Evolutionary conservation across 92 coral and sea anemone species (phyloP).

Genomic region (Parazoanthus darwini): DNA sequence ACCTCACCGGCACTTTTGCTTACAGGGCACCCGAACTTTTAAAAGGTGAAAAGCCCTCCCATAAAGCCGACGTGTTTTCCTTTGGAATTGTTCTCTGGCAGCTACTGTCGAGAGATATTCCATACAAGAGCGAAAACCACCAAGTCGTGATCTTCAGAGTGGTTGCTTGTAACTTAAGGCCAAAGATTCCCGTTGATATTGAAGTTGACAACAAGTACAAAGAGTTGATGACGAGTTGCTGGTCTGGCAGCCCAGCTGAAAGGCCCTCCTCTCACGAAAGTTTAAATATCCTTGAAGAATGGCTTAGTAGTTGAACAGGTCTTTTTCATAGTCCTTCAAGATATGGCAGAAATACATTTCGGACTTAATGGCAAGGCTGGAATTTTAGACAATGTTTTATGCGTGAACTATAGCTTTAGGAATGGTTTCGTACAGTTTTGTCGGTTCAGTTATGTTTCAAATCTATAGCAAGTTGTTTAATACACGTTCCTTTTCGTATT

Average conservation of each 20-base stretch:
- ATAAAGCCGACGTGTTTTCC: conserved; percentile 91
- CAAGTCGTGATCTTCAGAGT: conserved; percentile 94
- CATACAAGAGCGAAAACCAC: conserved; percentile 83
- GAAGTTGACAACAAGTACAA: conserved; percentile 83
- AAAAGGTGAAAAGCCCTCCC: conserved; percentile 84
- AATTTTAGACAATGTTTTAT: conserved; percentile 15
- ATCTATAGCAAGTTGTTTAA: neutral
- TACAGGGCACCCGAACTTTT: conserved; percentile 97
- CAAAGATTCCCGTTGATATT: conserved; percentile 72
- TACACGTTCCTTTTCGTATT: neutral
- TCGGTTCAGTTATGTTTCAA: neutral
- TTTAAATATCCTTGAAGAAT: conserved; percentile 47
- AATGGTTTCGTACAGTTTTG: neutral
- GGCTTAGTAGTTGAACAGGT: conserved; percentile 37
- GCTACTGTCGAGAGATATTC: conserved; percentile 85
- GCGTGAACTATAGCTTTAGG: neutral
- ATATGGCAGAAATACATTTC: neutral
- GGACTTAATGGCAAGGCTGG: neutral
- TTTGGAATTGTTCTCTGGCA: conserved; percentile 92
- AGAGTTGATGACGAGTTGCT: conserved; percentile 88
- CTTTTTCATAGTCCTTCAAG: neutral
- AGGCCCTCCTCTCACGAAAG: conserved; percentile 74
- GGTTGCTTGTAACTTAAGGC: conserved; percentile 84
- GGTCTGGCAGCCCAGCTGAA: conserved; percentile 75
- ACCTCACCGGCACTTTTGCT: conserved; percentile 93